A percentile compares a stretch with the other conserved stretches of the same genome.
Evolutionary conservation across 2,797 vertebrate species (phyloP).

Genomic region (Acanthornis magna): DNA sequence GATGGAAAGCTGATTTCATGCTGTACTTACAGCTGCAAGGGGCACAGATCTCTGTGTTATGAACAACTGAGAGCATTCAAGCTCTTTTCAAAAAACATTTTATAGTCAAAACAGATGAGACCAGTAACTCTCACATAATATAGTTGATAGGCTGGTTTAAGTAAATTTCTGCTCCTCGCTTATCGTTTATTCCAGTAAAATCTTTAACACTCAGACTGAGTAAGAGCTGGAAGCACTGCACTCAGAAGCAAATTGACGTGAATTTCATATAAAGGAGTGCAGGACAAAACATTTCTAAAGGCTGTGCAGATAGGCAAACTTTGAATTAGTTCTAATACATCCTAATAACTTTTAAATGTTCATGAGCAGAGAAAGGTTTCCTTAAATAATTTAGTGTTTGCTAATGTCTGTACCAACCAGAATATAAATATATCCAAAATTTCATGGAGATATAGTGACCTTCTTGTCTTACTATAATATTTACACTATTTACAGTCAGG

Average conservation of each 20-base stretch:
- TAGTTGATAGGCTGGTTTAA: not conserved
- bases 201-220: not conserved
- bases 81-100: not conserved
- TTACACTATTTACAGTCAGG: slow-evolving; percentile 44
- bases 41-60: not conserved
- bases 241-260: not conserved
- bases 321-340: slow-evolving; percentile 61
- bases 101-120: not conserved
- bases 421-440: slow-evolving; percentile 60
- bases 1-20: not conserved
- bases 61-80: not conserved
- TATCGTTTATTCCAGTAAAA: not conserved
- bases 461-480: slow-evolving; percentile 41
- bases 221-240: not conserved
- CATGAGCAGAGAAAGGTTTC: not conserved
- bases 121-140: not conserved
- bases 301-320: slow-evolving; percentile 26
- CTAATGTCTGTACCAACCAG: slow-evolving; percentile 39
- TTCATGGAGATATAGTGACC: slow-evolving; percentile 38
- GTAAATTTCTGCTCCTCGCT: not conserved
- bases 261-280: not conserved
- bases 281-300: slow-evolving; percentile 24
- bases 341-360: slow-evolving; percentile 61
- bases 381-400: slow-evolving; percentile 69
- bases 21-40: not conserved